These are phyloP conservation scores for Bacillus rossius DNA, from an alignment of 1,140 invertebrate species.

Conservation along the genomic window DNA sequence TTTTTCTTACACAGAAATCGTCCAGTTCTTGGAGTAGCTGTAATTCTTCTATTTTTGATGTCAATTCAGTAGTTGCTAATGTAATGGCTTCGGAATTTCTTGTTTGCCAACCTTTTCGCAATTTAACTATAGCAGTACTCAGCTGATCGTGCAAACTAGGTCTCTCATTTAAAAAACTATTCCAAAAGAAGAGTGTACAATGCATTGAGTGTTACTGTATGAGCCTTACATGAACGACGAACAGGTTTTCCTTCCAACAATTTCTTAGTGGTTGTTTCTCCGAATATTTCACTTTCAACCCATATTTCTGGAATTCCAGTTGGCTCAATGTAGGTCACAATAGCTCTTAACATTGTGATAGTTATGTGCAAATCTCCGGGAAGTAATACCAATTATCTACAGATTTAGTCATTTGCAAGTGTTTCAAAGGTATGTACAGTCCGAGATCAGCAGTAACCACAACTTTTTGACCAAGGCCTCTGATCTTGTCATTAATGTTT, in stretches of 20 bases:
- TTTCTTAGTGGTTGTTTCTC: background rate
- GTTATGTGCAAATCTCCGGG: slow-evolving; percentile 8
- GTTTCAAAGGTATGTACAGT: background rate
- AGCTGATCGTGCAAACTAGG: too few species aligned
- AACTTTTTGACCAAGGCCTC: background rate
- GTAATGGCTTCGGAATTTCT: too few species aligned
- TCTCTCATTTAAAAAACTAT: background rate
- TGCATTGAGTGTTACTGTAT: background rate
- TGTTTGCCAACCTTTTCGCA: too few species aligned
- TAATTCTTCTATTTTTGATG: too few species aligned
- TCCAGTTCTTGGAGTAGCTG: too few species aligned
- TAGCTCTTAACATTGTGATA: background rate
- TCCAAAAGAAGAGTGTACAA: background rate
- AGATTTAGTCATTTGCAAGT: background rate
- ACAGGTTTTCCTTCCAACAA: slow-evolving; percentile 6
- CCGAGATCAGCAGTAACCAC: slow-evolving; percentile 1
- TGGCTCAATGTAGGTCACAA: slow-evolving; percentile 2
- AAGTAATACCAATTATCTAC: background rate
- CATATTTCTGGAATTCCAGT: slow-evolving; percentile 3
- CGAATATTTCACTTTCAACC: slow-evolving; percentile 4
- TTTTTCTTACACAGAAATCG: too few species aligned
- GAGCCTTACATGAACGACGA: background rate
- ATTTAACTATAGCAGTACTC: too few species aligned
- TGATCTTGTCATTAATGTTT: slow-evolving; percentile 1
- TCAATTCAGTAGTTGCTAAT: too few species aligned